Base-by-base conservation (phyloP, 2,113 vertebrate genomes). In the Pagrus major region DNA sequence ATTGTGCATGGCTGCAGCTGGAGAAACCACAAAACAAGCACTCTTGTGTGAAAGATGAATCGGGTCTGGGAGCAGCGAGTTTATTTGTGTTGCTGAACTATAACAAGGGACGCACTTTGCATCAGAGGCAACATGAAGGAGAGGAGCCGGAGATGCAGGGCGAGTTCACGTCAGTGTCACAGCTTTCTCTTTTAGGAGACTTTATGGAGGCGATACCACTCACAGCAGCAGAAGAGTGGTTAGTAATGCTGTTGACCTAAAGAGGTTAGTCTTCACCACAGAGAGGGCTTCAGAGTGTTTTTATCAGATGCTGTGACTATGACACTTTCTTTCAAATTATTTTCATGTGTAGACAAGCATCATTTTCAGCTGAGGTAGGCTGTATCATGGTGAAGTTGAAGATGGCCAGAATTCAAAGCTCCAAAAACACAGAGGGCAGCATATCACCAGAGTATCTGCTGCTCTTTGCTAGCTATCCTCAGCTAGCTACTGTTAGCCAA, bases 71-170 rank as follows among this genome's bases (percentile, higher is more conserved):
- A 86, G 84, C 60, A 2, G 27, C 2, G 5, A 56, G 81, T 86
- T 88, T 90, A 75, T 91, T 90, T 90, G 81, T 77, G 61, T 72
- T 89, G 73, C 81, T 86, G 78, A 78, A 71, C 78, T 74, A 59
- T 72, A 76, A 84, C 74, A 69, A 61, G 60, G n/a, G 60, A 60
- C 67, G 51, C 72, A 67, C 51, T 81, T 80, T 79, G 61, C 82
- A 69, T 79, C 18, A 0, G 60, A 39, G 70, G 46, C 41, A 61
- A 49, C 75, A 81, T 42, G 83, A 55, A 47, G 46, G 42, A 75
- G 60, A 71, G 49, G 29, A 63, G 65, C 16, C 5, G 37, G 47
- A n/a, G 44, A 6, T 60, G 65, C 64, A 21, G 70, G 23, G 20
- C 20, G 71, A 72, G 65, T 76, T 69, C 72, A 69, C 65, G 39